Evolutionary conservation across 2,888 invertebrate genomes (phyloP).

Genomic region (Phasia obesa): DNA sequence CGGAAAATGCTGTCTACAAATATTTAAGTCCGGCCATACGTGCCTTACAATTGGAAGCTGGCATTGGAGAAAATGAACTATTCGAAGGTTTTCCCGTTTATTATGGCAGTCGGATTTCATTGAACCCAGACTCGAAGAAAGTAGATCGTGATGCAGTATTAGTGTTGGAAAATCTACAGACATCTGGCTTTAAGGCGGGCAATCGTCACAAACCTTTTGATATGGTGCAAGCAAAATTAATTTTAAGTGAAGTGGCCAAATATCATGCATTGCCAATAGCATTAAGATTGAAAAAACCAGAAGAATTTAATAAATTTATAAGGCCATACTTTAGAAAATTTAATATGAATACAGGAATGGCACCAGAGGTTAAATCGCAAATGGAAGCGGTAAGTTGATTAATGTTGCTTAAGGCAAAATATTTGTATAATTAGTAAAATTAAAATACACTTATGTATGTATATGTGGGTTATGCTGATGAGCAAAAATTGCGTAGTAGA

Average conservation of each 20-base stretch:
- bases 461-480: too few relatives aligned
- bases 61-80: constrained; percentile 80
- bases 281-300: constrained; percentile 83
- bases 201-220: constrained; percentile 84
- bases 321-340: constrained; percentile 80
- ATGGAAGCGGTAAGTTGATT: constrained; percentile 72
- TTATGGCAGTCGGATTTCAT: constrained; percentile 84
- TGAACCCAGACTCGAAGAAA: constrained; percentile 76
- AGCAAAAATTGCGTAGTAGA: too few relatives aligned
- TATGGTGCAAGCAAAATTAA: constrained; percentile 82
- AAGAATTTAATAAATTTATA: constrained; percentile 82
- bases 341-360: constrained; percentile 73
- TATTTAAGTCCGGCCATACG: constrained; percentile 83
- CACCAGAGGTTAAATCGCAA: constrained; percentile 56
- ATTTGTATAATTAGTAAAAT: too few relatives aligned
- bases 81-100: constrained; percentile 84
- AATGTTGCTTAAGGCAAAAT: too few relatives aligned
- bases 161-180: constrained; percentile 84
- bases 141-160: constrained; percentile 85
- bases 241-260: constrained; percentile 83
- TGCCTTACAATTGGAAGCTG: constrained; percentile 83
- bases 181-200: constrained; percentile 83
- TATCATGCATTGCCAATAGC: constrained; percentile 85
- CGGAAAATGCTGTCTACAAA: constrained; percentile 84
- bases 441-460: too few relatives aligned